Evolutionary conservation across 2,113 vertebrate genomes (phyloP).

Genomic region (Anguilla rostrata): DNA sequence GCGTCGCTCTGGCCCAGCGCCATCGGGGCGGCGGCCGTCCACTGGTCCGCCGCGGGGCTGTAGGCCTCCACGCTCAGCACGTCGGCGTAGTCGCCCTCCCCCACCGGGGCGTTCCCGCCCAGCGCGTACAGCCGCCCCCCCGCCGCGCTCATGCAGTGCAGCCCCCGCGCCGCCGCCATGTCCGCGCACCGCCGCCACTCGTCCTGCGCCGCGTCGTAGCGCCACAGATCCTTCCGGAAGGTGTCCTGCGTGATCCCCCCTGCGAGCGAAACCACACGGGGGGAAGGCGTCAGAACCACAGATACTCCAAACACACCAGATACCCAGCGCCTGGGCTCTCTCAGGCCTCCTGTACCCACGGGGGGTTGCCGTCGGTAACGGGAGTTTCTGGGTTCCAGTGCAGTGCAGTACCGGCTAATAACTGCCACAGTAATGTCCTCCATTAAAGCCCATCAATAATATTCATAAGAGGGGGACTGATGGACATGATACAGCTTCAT

Average conservation of each 20-base stretch:
- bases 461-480: no score
- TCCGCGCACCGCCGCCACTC: conserved; percentile 63
- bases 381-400: no score
- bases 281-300: neutral
- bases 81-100: conserved; percentile 70
- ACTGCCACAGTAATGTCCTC: no score
- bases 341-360: no score
- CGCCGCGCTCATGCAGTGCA: conserved; percentile 77
- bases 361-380: no score
- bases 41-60: conserved; percentile 69
- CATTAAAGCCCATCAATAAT: no score
- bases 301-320: no score
- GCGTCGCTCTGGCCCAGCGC: conserved; percentile 73
- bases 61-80: conserved; percentile 74
- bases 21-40: conserved; percentile 73
- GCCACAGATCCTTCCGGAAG: conserved; percentile 74
- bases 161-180: conserved; percentile 73
- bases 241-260: conserved; percentile 76
- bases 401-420: no score
- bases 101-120: conserved; percentile 60
- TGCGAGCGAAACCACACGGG: conserved; percentile 31
- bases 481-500: no score
- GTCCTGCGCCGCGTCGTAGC: conserved; percentile 62
- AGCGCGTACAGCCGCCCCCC: conserved; percentile 73
- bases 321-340: no score